Evolutionary conservation across 2,113 vertebrate species (phyloP).

Genomic region (Macroglossus sobrinus): DNA sequence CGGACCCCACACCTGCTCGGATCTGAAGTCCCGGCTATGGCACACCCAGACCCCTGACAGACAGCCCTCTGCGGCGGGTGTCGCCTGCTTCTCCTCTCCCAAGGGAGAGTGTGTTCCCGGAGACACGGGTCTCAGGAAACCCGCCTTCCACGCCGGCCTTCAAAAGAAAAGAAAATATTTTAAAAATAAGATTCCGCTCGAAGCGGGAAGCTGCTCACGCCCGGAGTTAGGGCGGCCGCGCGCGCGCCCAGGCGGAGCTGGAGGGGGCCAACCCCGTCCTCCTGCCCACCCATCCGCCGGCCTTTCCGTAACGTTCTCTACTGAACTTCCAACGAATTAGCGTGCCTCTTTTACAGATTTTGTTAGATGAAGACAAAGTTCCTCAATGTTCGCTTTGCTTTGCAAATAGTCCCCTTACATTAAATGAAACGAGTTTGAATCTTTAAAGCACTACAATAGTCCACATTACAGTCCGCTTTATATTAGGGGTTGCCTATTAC

Average conservation of each 20-base stretch:
- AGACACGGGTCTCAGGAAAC: background rate
- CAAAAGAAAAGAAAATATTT: background rate
- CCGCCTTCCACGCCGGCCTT: background rate
- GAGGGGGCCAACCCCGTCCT: rapidly evolving
- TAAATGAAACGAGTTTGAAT: background rate
- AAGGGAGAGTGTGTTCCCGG: background rate
- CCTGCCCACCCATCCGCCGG: background rate
- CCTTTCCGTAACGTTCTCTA: background rate
- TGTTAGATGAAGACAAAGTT: background rate
- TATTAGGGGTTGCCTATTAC: background rate
- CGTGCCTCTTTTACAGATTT: background rate
- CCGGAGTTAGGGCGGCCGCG: background rate
- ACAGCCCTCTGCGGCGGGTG: background rate
- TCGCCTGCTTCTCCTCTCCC: background rate
- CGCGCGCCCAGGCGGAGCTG: background rate
- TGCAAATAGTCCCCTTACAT: background rate
- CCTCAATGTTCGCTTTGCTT: background rate
- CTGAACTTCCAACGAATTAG: background rate
- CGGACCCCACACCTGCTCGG: rapidly evolving
- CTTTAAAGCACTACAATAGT: background rate
- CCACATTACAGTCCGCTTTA: background rate
- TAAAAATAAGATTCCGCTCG: background rate
- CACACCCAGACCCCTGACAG: background rate
- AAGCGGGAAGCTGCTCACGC: background rate
- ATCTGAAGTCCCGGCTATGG: background rate